phyloP scores from a whole-genome alignment of 2,797 vertebrate species.

The Morus bassanus region DNA sequence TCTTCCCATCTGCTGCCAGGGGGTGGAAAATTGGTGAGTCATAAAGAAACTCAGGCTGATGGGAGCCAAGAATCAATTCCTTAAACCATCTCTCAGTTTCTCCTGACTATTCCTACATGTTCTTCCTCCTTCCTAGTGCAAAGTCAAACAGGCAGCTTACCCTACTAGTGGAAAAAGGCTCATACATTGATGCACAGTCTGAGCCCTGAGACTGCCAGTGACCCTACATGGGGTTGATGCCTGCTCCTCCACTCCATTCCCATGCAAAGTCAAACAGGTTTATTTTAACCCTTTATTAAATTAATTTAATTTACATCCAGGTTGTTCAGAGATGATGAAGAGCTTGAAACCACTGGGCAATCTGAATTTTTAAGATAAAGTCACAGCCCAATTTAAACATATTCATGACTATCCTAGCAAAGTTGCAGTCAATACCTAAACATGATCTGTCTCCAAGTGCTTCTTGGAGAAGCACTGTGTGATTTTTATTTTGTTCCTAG shows the following conservation, averaged over 20 bases:
- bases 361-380: background rate
- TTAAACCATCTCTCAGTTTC: background rate
- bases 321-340: background rate
- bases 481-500: background rate
- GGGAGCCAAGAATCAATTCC: background rate
- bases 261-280: background rate
- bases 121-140: background rate
- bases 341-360: background rate
- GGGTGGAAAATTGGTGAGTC: background rate
- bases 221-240: background rate
- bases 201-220: background rate
- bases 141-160: background rate
- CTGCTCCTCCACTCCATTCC: background rate
- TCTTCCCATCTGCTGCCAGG: background rate
- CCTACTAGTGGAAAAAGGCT: background rate
- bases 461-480: background rate
- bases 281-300: background rate
- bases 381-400: background rate
- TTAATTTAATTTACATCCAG: background rate
- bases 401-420: background rate
- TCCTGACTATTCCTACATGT: background rate
- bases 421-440: background rate
- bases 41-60: background rate
- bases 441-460: background rate
- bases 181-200: background rate